These are phyloP conservation scores for Synanthedon tipuliformis DNA, from an alignment of 2,888 invertebrate species.

Conservation along the genomic window DNA sequence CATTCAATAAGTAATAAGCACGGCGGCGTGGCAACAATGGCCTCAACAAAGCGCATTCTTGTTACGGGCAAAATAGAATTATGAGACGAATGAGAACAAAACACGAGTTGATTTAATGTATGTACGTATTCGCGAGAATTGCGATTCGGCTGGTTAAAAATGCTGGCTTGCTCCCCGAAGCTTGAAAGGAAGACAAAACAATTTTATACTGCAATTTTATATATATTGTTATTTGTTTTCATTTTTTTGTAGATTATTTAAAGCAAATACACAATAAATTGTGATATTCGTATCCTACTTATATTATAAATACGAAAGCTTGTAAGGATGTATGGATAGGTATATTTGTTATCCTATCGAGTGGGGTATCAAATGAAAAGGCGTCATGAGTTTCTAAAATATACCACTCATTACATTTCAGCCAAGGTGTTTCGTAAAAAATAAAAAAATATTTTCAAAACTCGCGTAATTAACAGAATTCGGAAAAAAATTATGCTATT, in stretches of 20 bases:
- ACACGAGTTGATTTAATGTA: conserved; percentile 51
- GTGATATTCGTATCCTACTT: too few species aligned
- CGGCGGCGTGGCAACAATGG: conserved; percentile 6
- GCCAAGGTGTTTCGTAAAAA: too few species aligned
- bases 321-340: too few species aligned
- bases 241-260: neutral
- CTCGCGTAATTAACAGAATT: too few species aligned
- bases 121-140: conserved; percentile 31
- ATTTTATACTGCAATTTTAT: neutral
- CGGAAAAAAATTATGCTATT: too few species aligned
- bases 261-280: too few species aligned
- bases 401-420: too few species aligned
- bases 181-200: conserved; percentile 28
- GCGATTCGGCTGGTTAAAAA: conserved; percentile 38
- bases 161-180: conserved; percentile 35
- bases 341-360: too few species aligned
- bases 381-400: too few species aligned
- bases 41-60: conserved; percentile 29
- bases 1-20: neutral
- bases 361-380: too few species aligned
- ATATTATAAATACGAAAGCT: too few species aligned
- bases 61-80: conserved; percentile 44
- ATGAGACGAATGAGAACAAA: conserved; percentile 59
- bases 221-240: neutral
- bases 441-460: too few species aligned